Evolutionary conservation across 1,140 invertebrate genomes (phyloP).

Genomic region (Ericerus pela): DNA sequence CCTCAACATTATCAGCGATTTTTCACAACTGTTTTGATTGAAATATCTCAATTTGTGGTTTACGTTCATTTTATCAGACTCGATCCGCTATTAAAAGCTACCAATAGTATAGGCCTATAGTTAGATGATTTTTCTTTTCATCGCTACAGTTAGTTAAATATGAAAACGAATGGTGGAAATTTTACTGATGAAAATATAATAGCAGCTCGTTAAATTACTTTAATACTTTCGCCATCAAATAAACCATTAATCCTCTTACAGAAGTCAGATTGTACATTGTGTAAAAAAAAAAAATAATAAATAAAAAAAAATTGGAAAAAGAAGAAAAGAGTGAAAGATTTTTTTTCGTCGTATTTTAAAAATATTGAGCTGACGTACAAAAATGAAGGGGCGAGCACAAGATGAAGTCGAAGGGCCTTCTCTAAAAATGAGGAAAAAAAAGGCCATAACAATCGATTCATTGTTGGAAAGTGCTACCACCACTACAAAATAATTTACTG

Average conservation of each 20-base stretch:
- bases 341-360: no score
- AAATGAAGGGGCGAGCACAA: background rate
- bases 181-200: conserved; percentile 10
- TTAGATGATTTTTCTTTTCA: no score
- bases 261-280: conserved; percentile 7
- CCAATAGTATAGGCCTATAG: no score
- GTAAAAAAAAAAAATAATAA: conserved; percentile 5
- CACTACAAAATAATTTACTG: conserved; percentile 11
- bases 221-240: conserved; percentile 11
- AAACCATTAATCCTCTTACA: conserved; percentile 9
- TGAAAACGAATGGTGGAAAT: conserved; percentile 5
- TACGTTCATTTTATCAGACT: no score
- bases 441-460: conserved; percentile 9
- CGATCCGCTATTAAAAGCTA: no score
- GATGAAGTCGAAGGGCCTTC: conserved; percentile 1
- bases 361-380: conserved; percentile 1
- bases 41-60: no score
- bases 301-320: no score
- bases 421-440: no score
- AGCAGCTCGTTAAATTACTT: conserved; percentile 9
- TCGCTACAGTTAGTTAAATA: no score
- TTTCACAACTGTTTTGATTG: no score
- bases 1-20: no score
- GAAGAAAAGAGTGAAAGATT: no score
- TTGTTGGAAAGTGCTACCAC: conserved; percentile 9